Evolutionary conservation across 2,797 vertebrate genomes (phyloP).

Genomic region (Dendrocincla tyrannina): DNA sequence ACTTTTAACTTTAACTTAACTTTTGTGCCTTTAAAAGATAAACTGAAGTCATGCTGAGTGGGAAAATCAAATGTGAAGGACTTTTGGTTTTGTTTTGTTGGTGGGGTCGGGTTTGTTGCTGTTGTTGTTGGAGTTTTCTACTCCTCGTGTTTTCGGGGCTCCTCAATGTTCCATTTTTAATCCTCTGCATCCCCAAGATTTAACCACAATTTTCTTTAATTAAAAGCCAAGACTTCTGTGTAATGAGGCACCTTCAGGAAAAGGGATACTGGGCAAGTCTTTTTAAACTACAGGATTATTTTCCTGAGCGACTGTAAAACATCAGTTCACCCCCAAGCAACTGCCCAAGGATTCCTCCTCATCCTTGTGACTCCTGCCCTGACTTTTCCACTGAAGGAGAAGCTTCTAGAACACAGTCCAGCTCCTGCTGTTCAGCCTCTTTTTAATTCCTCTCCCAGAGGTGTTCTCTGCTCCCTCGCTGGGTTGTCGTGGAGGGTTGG

Average conservation of each 20-base stretch:
- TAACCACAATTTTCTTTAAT: not conserved
- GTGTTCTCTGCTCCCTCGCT: not conserved
- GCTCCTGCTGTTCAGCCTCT: not conserved
- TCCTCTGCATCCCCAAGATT: not conserved
- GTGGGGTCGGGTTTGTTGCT: not conserved
- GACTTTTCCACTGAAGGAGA: not conserved
- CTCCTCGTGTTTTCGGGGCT: not conserved
- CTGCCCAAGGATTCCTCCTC: accelerated
- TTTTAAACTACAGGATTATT: not conserved
- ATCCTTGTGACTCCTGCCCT: not conserved
- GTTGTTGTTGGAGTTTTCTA: not conserved
- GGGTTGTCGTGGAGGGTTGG: not conserved
- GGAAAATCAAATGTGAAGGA: not conserved
- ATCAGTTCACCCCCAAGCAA: not conserved
- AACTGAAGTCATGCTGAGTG: not conserved
- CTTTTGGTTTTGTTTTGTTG: not conserved
- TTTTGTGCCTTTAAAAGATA: not conserved
- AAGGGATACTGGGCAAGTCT: not conserved
- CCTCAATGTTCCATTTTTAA: not conserved
- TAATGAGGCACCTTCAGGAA: not conserved
- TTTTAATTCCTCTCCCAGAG: not conserved
- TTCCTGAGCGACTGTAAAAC: not conserved
- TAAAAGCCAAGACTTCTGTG: not conserved
- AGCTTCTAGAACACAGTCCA: not conserved
- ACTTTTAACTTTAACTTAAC: not conserved